Conservation (phyloP, 2,888 invertebrate genomes). For the Psylliodes chrysocephalus region DNA sequence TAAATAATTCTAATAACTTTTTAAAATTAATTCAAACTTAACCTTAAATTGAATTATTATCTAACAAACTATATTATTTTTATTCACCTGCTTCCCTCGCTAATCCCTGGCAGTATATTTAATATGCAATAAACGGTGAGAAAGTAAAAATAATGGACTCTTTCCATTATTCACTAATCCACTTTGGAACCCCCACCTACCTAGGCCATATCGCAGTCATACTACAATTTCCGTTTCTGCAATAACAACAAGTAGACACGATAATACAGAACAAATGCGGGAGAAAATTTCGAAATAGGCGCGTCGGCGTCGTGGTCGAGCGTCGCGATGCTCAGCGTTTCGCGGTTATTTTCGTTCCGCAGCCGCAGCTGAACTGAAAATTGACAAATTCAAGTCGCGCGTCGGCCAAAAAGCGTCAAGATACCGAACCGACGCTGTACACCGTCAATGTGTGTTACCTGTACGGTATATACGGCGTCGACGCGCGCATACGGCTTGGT, state of each 20-base stretch:
- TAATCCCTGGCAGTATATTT: background rate
- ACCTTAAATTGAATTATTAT: too few species aligned
- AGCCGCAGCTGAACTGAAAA: constrained; percentile 59
- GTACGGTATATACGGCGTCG: background rate
- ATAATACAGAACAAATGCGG: background rate
- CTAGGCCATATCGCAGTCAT: constrained; percentile 54
- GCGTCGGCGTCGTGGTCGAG: constrained; percentile 50
- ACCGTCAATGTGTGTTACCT: constrained; percentile 13
- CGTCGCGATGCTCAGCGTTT: constrained; percentile 56
- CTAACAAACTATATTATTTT: too few species aligned
- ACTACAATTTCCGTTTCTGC: constrained; percentile 37
- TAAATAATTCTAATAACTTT: too few species aligned
- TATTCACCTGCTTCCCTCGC: background rate
- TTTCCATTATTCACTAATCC: background rate
- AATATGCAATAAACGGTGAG: background rate
- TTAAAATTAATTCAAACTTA: too few species aligned
- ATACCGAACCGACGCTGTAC: constrained; percentile 36
- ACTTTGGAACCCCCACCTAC: constrained; percentile 43
- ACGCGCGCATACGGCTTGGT: background rate
- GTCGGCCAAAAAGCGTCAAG: constrained; percentile 53
- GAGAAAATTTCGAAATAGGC: constrained; percentile 33
- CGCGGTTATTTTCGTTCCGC: constrained; percentile 60
- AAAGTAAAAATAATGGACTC: background rate
- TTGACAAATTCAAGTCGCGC: background rate
- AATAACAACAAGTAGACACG: constrained; percentile 5